A percentile compares a stretch with the other conserved stretches of the same genome.
Evolutionary conservation across 2,888 invertebrate species (phyloP).

Genomic region (Pterostichus niger): DNA sequence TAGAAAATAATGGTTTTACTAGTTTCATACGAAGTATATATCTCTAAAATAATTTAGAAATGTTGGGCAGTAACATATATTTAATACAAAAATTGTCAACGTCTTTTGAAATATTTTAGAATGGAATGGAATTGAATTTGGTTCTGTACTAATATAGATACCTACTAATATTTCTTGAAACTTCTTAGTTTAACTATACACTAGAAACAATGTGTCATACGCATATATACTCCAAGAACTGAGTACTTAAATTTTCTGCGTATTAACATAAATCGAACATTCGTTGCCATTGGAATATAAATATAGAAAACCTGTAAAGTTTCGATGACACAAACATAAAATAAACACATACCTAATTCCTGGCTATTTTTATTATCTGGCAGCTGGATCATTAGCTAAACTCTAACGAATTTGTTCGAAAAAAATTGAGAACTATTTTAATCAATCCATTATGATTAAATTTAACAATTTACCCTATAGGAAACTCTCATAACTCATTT

Average conservation of each 20-base stretch:
- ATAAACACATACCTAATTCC: constrained; percentile 34
- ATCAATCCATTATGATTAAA: not conserved
- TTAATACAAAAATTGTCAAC: too few relatives aligned
- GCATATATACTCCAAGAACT: not conserved
- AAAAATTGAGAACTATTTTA: not conserved
- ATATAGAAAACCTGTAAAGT: constrained; percentile 27
- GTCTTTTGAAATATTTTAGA: too few relatives aligned
- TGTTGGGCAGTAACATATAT: too few relatives aligned
- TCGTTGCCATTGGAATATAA: constrained; percentile 10
- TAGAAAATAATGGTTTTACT: too few relatives aligned
- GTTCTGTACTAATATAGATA: too few relatives aligned
- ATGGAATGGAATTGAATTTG: too few relatives aligned
- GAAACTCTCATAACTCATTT: not conserved
- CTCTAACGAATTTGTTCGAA: not conserved
- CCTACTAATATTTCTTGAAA: too few relatives aligned
- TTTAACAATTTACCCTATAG: not conserved
- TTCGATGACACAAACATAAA: constrained; percentile 26
- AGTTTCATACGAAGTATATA: too few relatives aligned
- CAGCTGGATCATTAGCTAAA: constrained; percentile 12
- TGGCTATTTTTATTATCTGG: constrained; percentile 21
- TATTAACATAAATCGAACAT: constrained; percentile 3
- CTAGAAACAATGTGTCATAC: constrained; percentile 5
- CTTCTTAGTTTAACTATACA: too few relatives aligned
- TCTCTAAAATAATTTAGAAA: too few relatives aligned
- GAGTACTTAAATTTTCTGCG: not conserved